These are phyloP conservation scores for Lochmaea crataegi DNA, from an alignment of 2,888 invertebrate species.

Conservation along the genomic window DNA sequence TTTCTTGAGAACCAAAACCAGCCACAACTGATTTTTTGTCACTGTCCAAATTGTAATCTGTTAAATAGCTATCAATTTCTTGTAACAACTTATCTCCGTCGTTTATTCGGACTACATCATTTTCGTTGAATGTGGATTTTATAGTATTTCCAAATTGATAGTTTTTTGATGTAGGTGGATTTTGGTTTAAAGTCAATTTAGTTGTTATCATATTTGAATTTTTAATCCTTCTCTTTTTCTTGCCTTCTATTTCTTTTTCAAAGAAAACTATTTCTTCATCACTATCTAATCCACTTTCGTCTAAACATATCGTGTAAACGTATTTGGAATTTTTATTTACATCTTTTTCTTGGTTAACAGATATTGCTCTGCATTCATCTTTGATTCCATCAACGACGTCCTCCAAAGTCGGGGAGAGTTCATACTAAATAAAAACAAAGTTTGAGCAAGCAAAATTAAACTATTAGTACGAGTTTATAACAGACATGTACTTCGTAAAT, in stretches of 20 bases:
- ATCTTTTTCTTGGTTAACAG: neutral
- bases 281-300: slow-evolving; percentile 15
- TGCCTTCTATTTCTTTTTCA: neutral
- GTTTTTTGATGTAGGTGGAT: neutral
- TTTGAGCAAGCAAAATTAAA: too few species aligned
- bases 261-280: slow-evolving; percentile 15
- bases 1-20: neutral
- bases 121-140: neutral
- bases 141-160: neutral
- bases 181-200: neutral
- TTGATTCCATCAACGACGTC: slow-evolving; percentile 5
- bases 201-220: neutral
- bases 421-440: neutral
- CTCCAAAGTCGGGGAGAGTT: neutral
- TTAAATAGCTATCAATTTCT: neutral
- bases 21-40: neutral
- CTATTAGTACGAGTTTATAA: too few species aligned
- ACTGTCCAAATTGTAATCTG: neutral
- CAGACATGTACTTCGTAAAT: too few species aligned
- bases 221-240: slow-evolving; percentile 1
- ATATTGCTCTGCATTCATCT: slow-evolving; percentile 6
- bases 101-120: neutral
- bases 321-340: neutral
- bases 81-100: neutral
- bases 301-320: slow-evolving; percentile 18